Evolutionary conservation across 2,888 invertebrate species (phyloP).

Genomic region (Scaptomyza parva): DNA sequence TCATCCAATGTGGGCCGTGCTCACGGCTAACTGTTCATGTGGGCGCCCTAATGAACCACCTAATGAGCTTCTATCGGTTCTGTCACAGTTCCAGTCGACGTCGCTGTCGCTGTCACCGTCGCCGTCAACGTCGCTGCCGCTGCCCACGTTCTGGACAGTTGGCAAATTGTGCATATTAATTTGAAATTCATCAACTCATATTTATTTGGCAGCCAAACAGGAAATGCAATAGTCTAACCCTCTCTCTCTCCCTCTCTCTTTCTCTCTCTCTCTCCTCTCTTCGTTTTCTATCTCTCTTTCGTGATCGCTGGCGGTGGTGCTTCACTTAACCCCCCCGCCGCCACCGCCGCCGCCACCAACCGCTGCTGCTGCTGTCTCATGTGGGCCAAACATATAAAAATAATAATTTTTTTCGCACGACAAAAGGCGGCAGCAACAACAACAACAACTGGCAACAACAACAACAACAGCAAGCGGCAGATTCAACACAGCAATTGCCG

Average conservation of each 20-base stretch:
- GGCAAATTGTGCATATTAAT: conserved; percentile 71
- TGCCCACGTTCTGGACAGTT: conserved; percentile 41
- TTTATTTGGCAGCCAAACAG: conserved; percentile 66
- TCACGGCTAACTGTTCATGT: conserved; percentile 45
- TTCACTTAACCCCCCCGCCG: conserved; percentile 17
- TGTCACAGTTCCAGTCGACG: background rate
- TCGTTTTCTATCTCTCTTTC: conserved; percentile 7
- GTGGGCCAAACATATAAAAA: conserved; percentile 64
- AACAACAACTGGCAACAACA: conserved; percentile 18
- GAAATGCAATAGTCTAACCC: conserved; percentile 58
- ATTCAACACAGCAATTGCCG: conserved; percentile 37
- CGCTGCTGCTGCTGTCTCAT: conserved; percentile 28
- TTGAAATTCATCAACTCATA: conserved; percentile 70
- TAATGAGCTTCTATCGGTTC: conserved; percentile 50
- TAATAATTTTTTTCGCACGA: conserved; percentile 62
- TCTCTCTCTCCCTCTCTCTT: background rate
- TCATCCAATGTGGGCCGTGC: conserved; percentile 23
- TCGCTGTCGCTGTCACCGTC: conserved; percentile 2
- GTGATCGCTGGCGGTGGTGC: conserved; percentile 47
- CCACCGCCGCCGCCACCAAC: conserved; percentile 2
- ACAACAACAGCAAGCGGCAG: too few species aligned
- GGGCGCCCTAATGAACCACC: conserved; percentile 70
- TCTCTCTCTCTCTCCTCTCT: conserved; percentile 3
- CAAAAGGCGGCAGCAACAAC: conserved; percentile 38
- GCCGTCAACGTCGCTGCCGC: background rate